A percentile compares a stretch with the other conserved stretches of the same genome.
These are phyloP conservation scores for Erpetoichthys calabaricus DNA, from an alignment of 2,797 vertebrate genomes.

Conservation along the genomic window DNA sequence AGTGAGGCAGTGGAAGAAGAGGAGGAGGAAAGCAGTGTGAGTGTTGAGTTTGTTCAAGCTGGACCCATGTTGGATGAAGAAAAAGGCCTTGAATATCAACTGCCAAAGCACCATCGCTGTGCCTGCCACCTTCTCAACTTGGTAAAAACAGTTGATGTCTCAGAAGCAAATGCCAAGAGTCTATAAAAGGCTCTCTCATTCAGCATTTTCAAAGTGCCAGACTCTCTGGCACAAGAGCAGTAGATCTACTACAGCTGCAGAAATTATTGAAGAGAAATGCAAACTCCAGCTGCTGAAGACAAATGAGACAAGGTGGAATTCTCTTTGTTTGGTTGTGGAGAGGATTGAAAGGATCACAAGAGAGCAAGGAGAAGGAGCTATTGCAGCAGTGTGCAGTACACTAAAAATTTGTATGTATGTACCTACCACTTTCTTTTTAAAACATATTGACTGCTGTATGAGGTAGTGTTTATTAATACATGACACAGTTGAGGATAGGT, in stretches of 20 bases:
- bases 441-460: background rate
- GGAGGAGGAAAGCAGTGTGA: conserved; percentile 6
- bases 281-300: conserved; percentile 13
- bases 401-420: conserved; percentile 13
- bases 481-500: conserved; percentile 1
- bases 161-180: conserved; percentile 8
- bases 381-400: conserved; percentile 14
- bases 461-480: conserved; percentile 3
- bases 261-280: conserved; percentile 13
- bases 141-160: conserved; percentile 15
- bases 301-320: conserved; percentile 16
- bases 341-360: conserved; percentile 11
- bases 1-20: conserved; percentile 8
- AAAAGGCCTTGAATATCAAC: conserved; percentile 14
- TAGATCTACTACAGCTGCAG: conserved; percentile 12
- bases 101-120: conserved; percentile 14
- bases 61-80: conserved; percentile 8
- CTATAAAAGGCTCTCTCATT: conserved; percentile 8
- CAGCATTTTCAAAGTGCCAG: conserved; percentile 11
- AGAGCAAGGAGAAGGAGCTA: conserved; percentile 8
- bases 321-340: conserved; percentile 13
- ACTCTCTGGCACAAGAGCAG: conserved; percentile 13
- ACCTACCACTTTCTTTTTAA: background rate
- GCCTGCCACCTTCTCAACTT: conserved; percentile 16
- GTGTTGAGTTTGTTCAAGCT: conserved; percentile 10